Percentiles rank a stretch among this genome's conserved stretches.
These are phyloP conservation scores for Dipodomys ordii DNA, from an alignment of 2,113 vertebrate genomes.

Conservation along the genomic window DNA sequence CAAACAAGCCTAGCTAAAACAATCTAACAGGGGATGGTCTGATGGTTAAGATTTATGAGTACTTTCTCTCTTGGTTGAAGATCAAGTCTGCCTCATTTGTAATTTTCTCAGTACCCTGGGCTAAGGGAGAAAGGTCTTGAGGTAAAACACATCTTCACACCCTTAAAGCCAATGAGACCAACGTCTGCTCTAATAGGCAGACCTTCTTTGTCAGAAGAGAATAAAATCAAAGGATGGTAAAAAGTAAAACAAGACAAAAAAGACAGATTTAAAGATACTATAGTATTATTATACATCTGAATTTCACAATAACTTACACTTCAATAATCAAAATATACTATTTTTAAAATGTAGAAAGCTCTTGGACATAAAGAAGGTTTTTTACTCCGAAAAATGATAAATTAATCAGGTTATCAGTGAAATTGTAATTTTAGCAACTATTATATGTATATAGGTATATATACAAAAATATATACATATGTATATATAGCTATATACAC, in stretches of 20 bases:
- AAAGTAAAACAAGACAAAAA: not conserved
- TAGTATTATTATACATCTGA: slow-evolving; percentile 22
- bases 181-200: slow-evolving; percentile 54
- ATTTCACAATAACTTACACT: not conserved
- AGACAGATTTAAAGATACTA: not conserved
- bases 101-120: slow-evolving; percentile 76
- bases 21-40: slow-evolving; percentile 21
- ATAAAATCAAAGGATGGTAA: slow-evolving; percentile 4
- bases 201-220: slow-evolving; percentile 44
- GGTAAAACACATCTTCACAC: slow-evolving; percentile 68
- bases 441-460: not conserved
- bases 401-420: slow-evolving; percentile 22
- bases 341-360: slow-evolving; percentile 12
- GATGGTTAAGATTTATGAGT: slow-evolving; percentile 79
- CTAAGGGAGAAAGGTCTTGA: slow-evolving; percentile 70
- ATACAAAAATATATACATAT: not conserved
- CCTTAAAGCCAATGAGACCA: slow-evolving; percentile 35
- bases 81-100: slow-evolving; percentile 75
- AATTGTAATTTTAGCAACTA: not conserved
- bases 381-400: slow-evolving; percentile 48
- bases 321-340: not conserved
- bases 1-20: slow-evolving; percentile 61
- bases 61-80: slow-evolving; percentile 62
- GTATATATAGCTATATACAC: not conserved
- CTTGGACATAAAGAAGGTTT: not conserved